These are phyloP conservation scores for Apamea crenata DNA, from an alignment of 2,888 invertebrate species.

Conservation along the genomic window DNA sequence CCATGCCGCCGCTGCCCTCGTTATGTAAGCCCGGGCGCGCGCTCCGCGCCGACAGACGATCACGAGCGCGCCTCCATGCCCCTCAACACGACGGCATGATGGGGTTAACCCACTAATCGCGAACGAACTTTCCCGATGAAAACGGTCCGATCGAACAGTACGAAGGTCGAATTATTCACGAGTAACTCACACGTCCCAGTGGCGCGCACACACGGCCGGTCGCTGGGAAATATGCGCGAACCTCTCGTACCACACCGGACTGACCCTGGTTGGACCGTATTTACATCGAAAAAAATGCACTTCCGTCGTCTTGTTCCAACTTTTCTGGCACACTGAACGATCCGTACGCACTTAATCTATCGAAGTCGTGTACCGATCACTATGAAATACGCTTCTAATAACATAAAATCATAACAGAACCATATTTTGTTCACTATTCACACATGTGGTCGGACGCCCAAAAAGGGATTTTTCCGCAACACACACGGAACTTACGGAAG, in stretches of 20 bases:
- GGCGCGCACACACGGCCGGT: slow-evolving; percentile 74
- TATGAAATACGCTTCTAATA: slow-evolving; percentile 78
- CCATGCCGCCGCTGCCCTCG: slow-evolving; percentile 90
- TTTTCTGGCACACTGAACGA: slow-evolving; percentile 82
- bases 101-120: slow-evolving; percentile 83
- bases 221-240: slow-evolving; percentile 82
- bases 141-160: slow-evolving; percentile 79
- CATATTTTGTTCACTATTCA: slow-evolving; percentile 90
- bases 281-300: slow-evolving; percentile 90
- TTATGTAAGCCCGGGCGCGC: slow-evolving; percentile 90
- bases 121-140: slow-evolving; percentile 81
- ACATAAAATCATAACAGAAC: slow-evolving; percentile 86
- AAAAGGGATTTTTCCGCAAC: slow-evolving; percentile 92
- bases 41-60: slow-evolving; percentile 90
- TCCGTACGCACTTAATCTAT: slow-evolving; percentile 81
- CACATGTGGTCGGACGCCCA: slow-evolving; percentile 93
- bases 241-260: slow-evolving; percentile 86
- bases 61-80: slow-evolving; percentile 90
- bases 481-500: slow-evolving; percentile 90
- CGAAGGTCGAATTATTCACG: slow-evolving; percentile 81
- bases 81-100: slow-evolving; percentile 88
- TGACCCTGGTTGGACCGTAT: slow-evolving; percentile 89
- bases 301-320: slow-evolving; percentile 86
- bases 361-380: slow-evolving; percentile 79
- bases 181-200: slow-evolving; percentile 76